Evolutionary conservation across 2,888 invertebrate species (phyloP), one percentile per base, ranked within the genome.

Genomic region (Melieria crassipennis): DNA sequence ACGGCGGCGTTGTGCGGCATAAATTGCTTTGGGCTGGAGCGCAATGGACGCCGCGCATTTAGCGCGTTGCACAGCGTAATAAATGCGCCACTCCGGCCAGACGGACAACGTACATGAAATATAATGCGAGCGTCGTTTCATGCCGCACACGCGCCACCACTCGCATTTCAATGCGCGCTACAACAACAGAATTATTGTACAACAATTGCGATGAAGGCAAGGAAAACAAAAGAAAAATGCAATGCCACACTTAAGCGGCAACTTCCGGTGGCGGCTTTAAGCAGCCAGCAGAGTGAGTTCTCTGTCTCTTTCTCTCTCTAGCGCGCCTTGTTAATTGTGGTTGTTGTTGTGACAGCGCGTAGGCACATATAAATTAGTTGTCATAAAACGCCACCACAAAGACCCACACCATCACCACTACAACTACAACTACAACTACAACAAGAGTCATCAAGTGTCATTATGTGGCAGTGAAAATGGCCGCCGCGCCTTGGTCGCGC

Each of bases 301-400:
- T 30, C 30, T 30, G 2, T 30, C 30, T 30, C 30, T 30, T 30
- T 30, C 30, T 30, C 30, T 30, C 30, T 30, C 3, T 30, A 30
- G 30, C 3, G 30, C 30, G 30, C 30, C 30, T 30, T 30, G 30
- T 30, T 30, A 2, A 30, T 30, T 30, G 30, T 52, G 13, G 52
- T 11, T 7, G 11, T 43, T 9, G 46, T 63, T 63, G 47, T 63
- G 63, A 48, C 50, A 50, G 48, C 50, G 16, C 63, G 50, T 63
- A 63, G 47, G 50, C 50, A 13, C 63, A 47, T 63, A 63, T 48
- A 63, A 63, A 63, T 63, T 63, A 63, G 47, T 48, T 63, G 63
- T 63, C 63, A 63, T 63, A 63, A 63, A 63, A 63, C n/a, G 16
- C 46, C 48, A 42, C 48, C 50, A 30, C 30, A 30, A 2, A 30